Conservation (phyloP, 2,797 vertebrate genomes). For the Podarcis siculus region DNA sequence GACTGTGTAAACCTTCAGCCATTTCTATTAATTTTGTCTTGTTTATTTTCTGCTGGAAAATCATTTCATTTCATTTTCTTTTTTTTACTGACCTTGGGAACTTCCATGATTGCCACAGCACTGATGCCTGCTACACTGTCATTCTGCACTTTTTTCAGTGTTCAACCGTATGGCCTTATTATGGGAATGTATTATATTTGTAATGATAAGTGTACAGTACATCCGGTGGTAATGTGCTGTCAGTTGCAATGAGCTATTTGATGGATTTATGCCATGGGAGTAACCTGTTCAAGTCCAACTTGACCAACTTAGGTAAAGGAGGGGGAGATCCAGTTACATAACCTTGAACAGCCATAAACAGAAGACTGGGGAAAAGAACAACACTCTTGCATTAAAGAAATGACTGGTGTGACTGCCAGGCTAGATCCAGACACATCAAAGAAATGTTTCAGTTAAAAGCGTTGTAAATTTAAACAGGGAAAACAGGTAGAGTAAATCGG, state of each 20-base stretch:
- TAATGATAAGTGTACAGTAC: neutral
- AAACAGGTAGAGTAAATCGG: no score
- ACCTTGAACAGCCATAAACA: neutral
- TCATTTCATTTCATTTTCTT: neutral
- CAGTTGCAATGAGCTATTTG: neutral
- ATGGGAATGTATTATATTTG: neutral
- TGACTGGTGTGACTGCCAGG: neutral
- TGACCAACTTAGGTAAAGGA: neutral
- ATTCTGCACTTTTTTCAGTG: constrained; percentile 19
- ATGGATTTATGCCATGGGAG: constrained; percentile 1
- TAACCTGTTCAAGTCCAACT: neutral
- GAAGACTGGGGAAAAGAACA: neutral
- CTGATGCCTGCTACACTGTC: neutral
- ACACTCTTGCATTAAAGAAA: neutral
- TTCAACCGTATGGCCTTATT: constrained; percentile 1
- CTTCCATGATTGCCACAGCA: constrained; percentile 34
- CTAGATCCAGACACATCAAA: neutral
- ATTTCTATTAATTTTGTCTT: constrained; percentile 15
- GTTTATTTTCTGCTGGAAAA: constrained; percentile 32
- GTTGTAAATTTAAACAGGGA: no score
- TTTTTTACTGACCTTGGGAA: constrained; percentile 20
- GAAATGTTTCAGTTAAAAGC: no score
- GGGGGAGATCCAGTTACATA: neutral
- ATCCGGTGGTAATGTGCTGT: neutral
- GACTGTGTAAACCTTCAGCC: constrained; percentile 21